Conservation (phyloP, 2,888 invertebrate species). For the Penaeus monodon region DNA sequence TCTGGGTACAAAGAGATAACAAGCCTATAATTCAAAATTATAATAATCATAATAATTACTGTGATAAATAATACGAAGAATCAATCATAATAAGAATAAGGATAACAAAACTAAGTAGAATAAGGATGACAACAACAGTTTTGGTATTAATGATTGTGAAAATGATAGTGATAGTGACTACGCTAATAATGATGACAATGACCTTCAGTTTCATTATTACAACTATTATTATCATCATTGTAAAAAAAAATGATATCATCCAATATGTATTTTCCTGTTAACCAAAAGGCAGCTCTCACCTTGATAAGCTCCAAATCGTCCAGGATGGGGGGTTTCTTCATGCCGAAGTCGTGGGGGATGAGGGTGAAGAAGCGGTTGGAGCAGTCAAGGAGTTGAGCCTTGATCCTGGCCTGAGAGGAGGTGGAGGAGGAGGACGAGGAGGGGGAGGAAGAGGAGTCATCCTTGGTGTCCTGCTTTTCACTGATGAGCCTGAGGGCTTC, state of each 20-base stretch:
- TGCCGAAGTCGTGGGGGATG: constrained; percentile 94
- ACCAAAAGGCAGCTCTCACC: constrained; percentile 67
- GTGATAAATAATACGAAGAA: too few relatives aligned
- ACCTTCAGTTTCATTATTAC: too few relatives aligned
- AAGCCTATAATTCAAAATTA: too few relatives aligned
- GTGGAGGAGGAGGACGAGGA: constrained; percentile 71
- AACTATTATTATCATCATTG: too few relatives aligned
- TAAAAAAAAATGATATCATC: too few relatives aligned
- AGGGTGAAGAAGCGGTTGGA: constrained; percentile 94
- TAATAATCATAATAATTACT: too few relatives aligned
- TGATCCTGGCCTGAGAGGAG: constrained; percentile 70
- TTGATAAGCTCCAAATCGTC: constrained; percentile 82
- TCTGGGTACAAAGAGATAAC: too few relatives aligned
- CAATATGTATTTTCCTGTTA: too few relatives aligned
- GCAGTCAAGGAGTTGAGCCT: constrained; percentile 80
- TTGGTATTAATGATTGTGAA: not conserved
- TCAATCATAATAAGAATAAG: not conserved
- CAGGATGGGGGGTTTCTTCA: constrained; percentile 84
- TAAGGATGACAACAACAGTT: not conserved
- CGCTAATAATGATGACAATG: too few relatives aligned
- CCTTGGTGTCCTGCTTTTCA: constrained; percentile 32
- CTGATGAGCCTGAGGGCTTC: constrained; percentile 75
- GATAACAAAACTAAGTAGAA: not conserved
- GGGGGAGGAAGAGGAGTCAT: constrained; percentile 69
- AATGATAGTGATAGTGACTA: too few relatives aligned